Evolutionary conservation across 1,140 invertebrate genomes (phyloP).

Genomic region (Lasaia peninsularis): DNA sequence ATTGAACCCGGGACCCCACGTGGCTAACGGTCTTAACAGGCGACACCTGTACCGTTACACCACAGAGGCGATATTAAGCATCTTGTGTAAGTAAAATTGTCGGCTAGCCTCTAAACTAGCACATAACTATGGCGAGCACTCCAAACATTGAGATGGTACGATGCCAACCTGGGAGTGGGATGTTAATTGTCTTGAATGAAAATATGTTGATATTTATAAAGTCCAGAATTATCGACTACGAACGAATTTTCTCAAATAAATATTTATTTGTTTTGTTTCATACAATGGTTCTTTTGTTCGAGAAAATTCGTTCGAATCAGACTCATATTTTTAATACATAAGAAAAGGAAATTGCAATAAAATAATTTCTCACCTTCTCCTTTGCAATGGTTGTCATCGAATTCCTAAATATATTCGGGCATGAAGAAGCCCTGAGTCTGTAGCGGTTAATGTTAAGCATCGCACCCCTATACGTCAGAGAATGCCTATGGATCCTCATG

Average conservation of each 20-base stretch:
- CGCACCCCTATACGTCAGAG: slow-evolving; percentile 89
- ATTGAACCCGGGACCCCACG: too few relatives aligned
- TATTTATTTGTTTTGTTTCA: too few relatives aligned
- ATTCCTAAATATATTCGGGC: slow-evolving; percentile 92
- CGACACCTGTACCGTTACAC: not conserved
- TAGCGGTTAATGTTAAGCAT: slow-evolving; percentile 92
- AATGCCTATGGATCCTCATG: slow-evolving; percentile 84
- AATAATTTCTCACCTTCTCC: slow-evolving; percentile 76
- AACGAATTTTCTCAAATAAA: too few relatives aligned
- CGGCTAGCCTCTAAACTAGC: too few relatives aligned
- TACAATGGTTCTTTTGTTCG: too few relatives aligned
- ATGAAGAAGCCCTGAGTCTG: slow-evolving; percentile 88
- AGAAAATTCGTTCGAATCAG: too few relatives aligned
- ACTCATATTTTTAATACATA: not conserved
- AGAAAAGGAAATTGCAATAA: not conserved
- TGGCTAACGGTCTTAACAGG: too few relatives aligned
- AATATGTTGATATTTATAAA: too few relatives aligned
- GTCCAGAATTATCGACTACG: too few relatives aligned
- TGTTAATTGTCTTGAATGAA: not conserved
- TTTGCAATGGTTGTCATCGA: slow-evolving; percentile 92
- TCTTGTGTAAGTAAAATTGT: too few relatives aligned
- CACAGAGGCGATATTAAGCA: too few relatives aligned
- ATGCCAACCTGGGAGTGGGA: not conserved
- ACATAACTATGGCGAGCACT: too few relatives aligned
- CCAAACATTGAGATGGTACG: not conserved